These are phyloP conservation scores for Drosophila pachea DNA, from an alignment of 1,140 invertebrate species.

Conservation along the genomic window DNA sequence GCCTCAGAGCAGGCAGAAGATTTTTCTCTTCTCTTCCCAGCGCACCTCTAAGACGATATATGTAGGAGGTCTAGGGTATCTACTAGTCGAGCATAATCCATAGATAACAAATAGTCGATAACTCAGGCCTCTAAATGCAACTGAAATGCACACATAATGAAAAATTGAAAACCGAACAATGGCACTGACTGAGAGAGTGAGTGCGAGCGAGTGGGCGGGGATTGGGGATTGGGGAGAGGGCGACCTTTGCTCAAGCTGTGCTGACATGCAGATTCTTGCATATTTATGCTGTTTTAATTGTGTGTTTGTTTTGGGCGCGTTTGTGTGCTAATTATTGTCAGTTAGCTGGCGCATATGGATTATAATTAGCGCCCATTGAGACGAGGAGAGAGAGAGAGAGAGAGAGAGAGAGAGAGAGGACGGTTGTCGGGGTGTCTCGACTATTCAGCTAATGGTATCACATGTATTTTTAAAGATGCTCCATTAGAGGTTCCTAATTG, in stretches of 20 bases:
- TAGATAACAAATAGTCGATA: no score
- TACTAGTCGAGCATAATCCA: neutral
- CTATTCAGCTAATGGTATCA: slow-evolving; percentile 9
- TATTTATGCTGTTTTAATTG: slow-evolving; percentile 76
- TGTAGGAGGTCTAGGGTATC: neutral
- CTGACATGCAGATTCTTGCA: slow-evolving; percentile 65
- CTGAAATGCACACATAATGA: no score
- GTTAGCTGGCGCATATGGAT: slow-evolving; percentile 66
- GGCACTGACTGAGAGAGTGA: neutral
- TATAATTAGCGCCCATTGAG: slow-evolving; percentile 56
- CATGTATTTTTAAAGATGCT: slow-evolving; percentile 17
- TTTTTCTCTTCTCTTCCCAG: no score
- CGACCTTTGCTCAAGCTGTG: slow-evolving; percentile 51
- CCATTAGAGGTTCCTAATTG: slow-evolving; percentile 25
- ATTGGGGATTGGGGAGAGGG: neutral
- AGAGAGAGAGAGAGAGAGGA: neutral
- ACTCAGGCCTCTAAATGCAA: no score
- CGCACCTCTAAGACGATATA: no score
- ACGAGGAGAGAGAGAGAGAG: neutral
- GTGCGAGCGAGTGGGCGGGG: neutral
- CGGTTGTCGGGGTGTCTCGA: neutral
- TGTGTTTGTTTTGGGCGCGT: slow-evolving; percentile 59
- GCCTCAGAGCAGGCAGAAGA: no score
- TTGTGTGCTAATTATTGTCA: slow-evolving; percentile 75
- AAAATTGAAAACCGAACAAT: neutral